phyloP scores from a whole-genome alignment of 2,888 invertebrate species.

The Andrena bucephala region DNA sequence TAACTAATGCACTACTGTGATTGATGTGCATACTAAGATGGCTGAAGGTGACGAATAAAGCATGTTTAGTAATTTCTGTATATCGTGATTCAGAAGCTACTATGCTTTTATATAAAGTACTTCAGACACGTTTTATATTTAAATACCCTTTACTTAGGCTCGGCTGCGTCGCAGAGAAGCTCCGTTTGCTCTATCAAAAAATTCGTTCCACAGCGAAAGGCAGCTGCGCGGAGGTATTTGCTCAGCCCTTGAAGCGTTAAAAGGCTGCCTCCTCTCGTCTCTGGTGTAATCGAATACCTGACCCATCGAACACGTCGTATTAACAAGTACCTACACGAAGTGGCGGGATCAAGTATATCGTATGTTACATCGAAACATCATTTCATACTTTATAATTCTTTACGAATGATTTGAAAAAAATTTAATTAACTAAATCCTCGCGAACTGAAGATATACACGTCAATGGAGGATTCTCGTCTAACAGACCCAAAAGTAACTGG shows the following conservation, averaged over 20 bases:
- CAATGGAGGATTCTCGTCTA: too few relatives aligned
- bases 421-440: too few relatives aligned
- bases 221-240: slow-evolving; percentile 19
- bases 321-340: slow-evolving; percentile 16
- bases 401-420: too few relatives aligned
- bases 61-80: too few relatives aligned
- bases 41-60: too few relatives aligned
- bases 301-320: slow-evolving; percentile 18
- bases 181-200: slow-evolving; percentile 11
- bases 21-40: too few relatives aligned
- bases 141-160: background rate
- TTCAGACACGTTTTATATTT: background rate
- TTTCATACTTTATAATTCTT: background rate
- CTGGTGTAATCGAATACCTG: slow-evolving; percentile 20
- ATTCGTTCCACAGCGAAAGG: slow-evolving; percentile 13
- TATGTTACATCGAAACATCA: background rate
- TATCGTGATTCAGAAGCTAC: too few relatives aligned
- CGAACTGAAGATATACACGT: too few relatives aligned
- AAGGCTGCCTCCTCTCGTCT: slow-evolving; percentile 9
- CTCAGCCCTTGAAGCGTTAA: slow-evolving; percentile 29
- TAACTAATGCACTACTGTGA: too few relatives aligned
- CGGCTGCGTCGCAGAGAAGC: background rate
- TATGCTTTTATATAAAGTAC: too few relatives aligned
- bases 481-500: too few relatives aligned
- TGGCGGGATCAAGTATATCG: slow-evolving; percentile 2